phyloP scores from a whole-genome alignment of 2,797 vertebrate genomes.

The Clarias fuscus region DNA sequence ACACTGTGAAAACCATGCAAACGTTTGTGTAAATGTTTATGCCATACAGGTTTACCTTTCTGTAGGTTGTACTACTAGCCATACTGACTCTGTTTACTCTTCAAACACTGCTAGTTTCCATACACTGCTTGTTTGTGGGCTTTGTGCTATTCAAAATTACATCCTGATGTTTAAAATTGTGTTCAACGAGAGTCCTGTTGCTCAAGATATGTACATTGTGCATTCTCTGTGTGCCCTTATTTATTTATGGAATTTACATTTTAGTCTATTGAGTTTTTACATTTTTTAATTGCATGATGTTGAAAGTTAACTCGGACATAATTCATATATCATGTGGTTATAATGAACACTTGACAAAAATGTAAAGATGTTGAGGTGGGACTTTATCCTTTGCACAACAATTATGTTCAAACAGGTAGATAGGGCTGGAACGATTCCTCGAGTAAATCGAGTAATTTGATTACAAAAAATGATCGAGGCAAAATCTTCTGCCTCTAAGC shows the following conservation, averaged over 20 bases:
- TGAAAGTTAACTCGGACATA: too few relatives aligned
- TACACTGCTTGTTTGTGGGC: neutral
- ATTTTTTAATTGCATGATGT: neutral
- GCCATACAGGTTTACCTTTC: neutral
- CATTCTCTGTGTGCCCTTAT: neutral
- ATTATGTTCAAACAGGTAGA: neutral
- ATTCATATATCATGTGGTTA: neutral
- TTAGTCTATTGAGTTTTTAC: neutral
- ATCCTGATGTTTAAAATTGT: neutral
- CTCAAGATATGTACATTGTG: neutral
- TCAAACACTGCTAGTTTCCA: neutral
- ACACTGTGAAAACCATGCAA: too few relatives aligned
- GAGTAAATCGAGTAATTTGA: too few relatives aligned
- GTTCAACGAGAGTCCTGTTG: neutral
- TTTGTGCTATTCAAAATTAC: neutral
- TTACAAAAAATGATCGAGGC: too few relatives aligned
- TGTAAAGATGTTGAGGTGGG: neutral
- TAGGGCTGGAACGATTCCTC: too few relatives aligned
- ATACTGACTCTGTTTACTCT: neutral
- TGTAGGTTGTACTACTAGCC: neutral
- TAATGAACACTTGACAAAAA: neutral
- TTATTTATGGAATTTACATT: neutral
- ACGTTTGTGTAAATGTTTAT: neutral
- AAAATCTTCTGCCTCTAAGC: too few relatives aligned
- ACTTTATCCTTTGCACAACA: neutral